Evolutionary conservation across 92 coral and sea anemone genomes (phyloP), one percentile per base, ranked within the genome.

Genomic region (Pocillopora grandis): DNA sequence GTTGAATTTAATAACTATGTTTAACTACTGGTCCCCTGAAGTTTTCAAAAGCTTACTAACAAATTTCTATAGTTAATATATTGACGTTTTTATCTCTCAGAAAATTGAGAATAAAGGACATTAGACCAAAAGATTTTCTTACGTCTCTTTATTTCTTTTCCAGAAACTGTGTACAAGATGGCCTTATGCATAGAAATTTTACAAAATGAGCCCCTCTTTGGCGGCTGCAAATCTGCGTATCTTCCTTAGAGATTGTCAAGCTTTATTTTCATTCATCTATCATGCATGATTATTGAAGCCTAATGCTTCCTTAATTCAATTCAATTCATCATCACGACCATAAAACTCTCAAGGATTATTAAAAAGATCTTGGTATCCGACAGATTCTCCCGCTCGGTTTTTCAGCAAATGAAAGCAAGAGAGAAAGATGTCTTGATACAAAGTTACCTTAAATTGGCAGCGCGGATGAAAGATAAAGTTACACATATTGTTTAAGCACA

Each of bases 101-200:
- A 42, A 42, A 7, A 42, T 42, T 42, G 52, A 42, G 52, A 42
- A 42, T 42, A 42, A 42, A 42, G 52, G 8, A 18, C 52, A 6
- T 27, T 10, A 4, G 42, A 10, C 37, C 7, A 1, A 19, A 15
- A 60, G 14, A 12, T 5, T 63, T 13, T 49, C 12, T 42, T 63
- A 78, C 36, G 19, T 78, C 36, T 49, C 21, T 80, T 80, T 80
- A 67, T 48, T 80, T 70, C 10, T 33, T 10, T 80, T 31, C 58
- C 76, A 17, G 62, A 80, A 64, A 61, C 67, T 80, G 68, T 80
- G 58, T 68, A 80, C 84, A 80, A 67, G 84, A 42, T 2, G 52
- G 52, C 8, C 84, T 67, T 80, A 23, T 56, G 55, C 52, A 52
- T 68, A 68, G 67, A 27, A 15, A 48, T 66, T 79, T 68, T 56